Evolutionary conservation across 2,797 vertebrate species (phyloP).

Genomic region (Lepus townsendii): DNA sequence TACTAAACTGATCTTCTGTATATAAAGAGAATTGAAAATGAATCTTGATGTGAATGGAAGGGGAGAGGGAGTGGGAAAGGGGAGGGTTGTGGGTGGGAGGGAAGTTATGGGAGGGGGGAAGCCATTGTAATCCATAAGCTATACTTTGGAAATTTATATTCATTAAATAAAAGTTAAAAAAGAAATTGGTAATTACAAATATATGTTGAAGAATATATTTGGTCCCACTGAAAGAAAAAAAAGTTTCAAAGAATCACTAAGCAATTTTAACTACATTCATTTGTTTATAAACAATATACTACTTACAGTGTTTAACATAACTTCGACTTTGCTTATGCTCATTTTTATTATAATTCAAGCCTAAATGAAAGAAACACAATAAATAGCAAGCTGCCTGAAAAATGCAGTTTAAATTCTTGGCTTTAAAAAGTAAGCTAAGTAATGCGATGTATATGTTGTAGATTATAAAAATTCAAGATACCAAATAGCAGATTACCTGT

Average conservation of each 20-base stretch:
- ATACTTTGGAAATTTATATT: too few species aligned
- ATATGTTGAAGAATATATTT: slow-evolving; percentile 44
- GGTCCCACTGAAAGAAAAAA: slow-evolving; percentile 18
- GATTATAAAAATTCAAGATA: slow-evolving; percentile 2
- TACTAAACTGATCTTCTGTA: too few species aligned
- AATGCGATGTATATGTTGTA: background rate
- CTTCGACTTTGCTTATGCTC: background rate
- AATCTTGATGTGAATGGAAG: too few species aligned
- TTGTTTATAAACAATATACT: slow-evolving; percentile 36
- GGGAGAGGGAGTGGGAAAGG: too few species aligned
- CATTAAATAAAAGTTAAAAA: background rate
- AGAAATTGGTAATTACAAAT: slow-evolving; percentile 7
- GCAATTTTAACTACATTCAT: slow-evolving; percentile 31
- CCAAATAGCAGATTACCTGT: background rate
- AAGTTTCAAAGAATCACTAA: slow-evolving; percentile 17
- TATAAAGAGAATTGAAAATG: too few species aligned
- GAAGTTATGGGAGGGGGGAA: too few species aligned
- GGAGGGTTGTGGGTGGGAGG: too few species aligned
- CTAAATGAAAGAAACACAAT: background rate
- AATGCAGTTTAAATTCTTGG: background rate
- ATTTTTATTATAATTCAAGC: background rate
- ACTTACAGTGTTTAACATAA: background rate
- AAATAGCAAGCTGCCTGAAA: slow-evolving; percentile 20
- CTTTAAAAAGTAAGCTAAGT: slow-evolving; percentile 29
- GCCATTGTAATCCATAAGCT: too few species aligned